Evolutionary conservation across 2,888 invertebrate species (phyloP).

Genomic region (Chrysolina americana): DNA sequence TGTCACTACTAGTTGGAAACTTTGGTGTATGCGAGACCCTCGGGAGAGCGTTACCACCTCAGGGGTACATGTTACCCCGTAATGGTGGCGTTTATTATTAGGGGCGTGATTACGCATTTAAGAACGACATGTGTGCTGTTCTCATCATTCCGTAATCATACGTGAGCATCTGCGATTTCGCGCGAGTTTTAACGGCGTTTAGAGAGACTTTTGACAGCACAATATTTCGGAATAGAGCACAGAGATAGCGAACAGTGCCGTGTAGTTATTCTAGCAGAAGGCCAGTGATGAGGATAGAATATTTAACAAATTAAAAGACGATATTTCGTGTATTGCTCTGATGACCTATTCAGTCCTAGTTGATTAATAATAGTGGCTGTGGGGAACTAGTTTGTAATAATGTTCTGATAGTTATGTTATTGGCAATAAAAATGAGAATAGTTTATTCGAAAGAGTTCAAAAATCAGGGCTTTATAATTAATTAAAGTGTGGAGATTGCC

Average conservation of each 20-base stretch:
- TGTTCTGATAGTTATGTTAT: too few relatives aligned
- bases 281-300: too few relatives aligned
- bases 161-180: conserved; percentile 41
- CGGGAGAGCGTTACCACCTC: conserved; percentile 42
- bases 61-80: conserved; percentile 45
- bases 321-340: too few relatives aligned
- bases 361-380: too few relatives aligned
- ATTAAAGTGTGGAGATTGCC: too few relatives aligned
- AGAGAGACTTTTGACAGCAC: conserved; percentile 30
- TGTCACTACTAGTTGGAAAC: conserved; percentile 58
- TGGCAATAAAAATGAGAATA: too few relatives aligned
- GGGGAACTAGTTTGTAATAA: too few relatives aligned
- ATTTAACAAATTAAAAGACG: too few relatives aligned
- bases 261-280: too few relatives aligned
- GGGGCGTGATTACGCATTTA: conserved; percentile 39
- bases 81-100: conserved; percentile 44
- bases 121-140: conserved; percentile 40
- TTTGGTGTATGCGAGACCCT: conserved; percentile 46
- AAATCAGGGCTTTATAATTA: too few relatives aligned
- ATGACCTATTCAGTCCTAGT: too few relatives aligned
- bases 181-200: conserved; percentile 30
- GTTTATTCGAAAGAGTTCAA: too few relatives aligned
- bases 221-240: neutral
- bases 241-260: neutral
- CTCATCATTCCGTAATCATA: conserved; percentile 41